phyloP scores from a whole-genome alignment of 2,113 vertebrate species.

The Pimephales promelas region DNA sequence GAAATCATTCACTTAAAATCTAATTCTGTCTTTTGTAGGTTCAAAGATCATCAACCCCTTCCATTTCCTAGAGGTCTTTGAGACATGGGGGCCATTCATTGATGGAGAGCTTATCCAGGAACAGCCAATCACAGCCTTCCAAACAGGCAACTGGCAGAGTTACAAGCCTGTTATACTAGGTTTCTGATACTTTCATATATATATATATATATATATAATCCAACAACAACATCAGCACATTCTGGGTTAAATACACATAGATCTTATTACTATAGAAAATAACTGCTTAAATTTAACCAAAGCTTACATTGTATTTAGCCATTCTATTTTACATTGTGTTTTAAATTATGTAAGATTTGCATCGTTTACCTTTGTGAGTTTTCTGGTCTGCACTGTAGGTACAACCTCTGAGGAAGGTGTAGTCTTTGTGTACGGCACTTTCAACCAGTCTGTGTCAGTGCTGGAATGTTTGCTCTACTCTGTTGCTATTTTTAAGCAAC shows the following conservation, averaged over 20 bases:
- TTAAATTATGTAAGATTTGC: neutral
- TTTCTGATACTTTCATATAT: constrained; percentile 55
- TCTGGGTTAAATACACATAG: neutral
- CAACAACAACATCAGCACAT: neutral
- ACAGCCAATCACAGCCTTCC: constrained; percentile 73
- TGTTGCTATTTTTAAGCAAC: constrained; percentile 77
- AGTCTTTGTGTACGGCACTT: constrained; percentile 72
- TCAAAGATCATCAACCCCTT: constrained; percentile 76
- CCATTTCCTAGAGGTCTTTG: constrained; percentile 76
- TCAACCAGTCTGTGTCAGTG: constrained; percentile 68
- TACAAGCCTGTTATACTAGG: constrained; percentile 75
- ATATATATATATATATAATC: no score
- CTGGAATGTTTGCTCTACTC: constrained; percentile 70
- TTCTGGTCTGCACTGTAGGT: constrained; percentile 60
- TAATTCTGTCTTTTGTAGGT: constrained; percentile 60
- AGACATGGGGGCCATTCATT: constrained; percentile 75
- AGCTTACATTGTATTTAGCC: neutral
- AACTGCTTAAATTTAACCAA: neutral
- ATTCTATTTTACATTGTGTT: neutral
- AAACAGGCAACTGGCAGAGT: constrained; percentile 76
- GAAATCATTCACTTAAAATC: neutral
- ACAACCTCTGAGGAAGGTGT: constrained; percentile 79
- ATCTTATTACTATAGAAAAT: neutral
- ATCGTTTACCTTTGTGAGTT: neutral
- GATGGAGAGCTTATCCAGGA: constrained; percentile 75